Conservation (phyloP, 1,140 invertebrate genomes). For the Tribolium madens region DNA sequence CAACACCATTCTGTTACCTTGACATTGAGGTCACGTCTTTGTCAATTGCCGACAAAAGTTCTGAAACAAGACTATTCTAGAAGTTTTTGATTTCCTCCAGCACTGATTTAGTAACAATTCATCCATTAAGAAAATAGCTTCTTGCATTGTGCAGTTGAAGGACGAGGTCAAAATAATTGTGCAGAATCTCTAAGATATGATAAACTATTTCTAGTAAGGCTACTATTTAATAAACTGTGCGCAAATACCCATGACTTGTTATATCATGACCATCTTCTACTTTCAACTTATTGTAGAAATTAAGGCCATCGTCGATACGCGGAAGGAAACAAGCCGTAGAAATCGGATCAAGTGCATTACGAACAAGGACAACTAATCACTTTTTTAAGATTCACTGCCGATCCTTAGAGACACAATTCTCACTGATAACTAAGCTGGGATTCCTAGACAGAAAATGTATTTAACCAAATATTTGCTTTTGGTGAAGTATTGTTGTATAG, state of each 20-base stretch:
- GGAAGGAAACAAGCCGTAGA: constrained; percentile 46
- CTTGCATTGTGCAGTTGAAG: constrained; percentile 24
- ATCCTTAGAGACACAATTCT: not conserved
- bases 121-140: constrained; percentile 13
- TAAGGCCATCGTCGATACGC: constrained; percentile 22
- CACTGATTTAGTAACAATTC: constrained; percentile 28
- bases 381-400: constrained; percentile 10
- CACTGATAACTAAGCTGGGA: not conserved
- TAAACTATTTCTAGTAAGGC: constrained; percentile 8
- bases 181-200: not conserved
- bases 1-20: no score
- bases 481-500: not conserved
- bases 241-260: not conserved
- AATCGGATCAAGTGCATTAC: constrained; percentile 49
- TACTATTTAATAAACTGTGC: not conserved
- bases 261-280: constrained; percentile 31
- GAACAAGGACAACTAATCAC: constrained; percentile 46
- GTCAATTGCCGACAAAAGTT: not conserved
- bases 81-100: not conserved
- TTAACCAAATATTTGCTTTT: constrained; percentile 10
- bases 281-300: constrained; percentile 29
- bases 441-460: not conserved
- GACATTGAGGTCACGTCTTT: not conserved
- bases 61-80: no score
- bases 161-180: constrained; percentile 21